phyloP scores from a whole-genome alignment of 2,888 invertebrate species.

The Acanthoscelides obtectus region DNA sequence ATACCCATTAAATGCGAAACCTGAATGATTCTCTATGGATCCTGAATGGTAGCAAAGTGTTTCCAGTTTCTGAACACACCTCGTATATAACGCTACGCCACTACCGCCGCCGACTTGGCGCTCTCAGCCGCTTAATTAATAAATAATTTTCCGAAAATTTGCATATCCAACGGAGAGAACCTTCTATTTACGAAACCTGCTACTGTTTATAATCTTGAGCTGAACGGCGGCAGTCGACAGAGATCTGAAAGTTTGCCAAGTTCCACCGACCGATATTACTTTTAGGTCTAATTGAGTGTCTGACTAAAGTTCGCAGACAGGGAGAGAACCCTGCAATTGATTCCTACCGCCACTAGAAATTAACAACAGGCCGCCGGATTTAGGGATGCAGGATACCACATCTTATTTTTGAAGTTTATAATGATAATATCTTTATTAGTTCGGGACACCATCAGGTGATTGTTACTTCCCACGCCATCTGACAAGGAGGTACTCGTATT shows the following conservation, averaged over 20 bases:
- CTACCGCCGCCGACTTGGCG: neutral
- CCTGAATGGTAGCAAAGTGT: too few species aligned
- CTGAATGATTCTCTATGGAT: too few species aligned
- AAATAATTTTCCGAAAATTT: neutral
- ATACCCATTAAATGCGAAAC: too few species aligned
- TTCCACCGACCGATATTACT: slow-evolving; percentile 3
- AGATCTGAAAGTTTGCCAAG: neutral
- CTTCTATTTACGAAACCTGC: neutral
- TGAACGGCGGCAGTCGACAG: neutral
- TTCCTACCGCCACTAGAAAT: neutral
- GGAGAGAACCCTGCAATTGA: neutral
- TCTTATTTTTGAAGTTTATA: too few species aligned
- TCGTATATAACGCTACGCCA: too few species aligned
- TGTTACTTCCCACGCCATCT: too few species aligned
- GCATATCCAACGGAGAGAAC: neutral
- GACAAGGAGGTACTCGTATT: too few species aligned
- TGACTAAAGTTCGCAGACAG: neutral
- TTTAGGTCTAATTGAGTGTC: slow-evolving; percentile 4
- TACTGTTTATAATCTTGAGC: slow-evolving; percentile 3
- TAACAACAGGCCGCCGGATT: too few species aligned
- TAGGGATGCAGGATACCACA: too few species aligned
- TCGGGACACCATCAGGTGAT: too few species aligned
- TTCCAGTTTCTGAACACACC: too few species aligned
- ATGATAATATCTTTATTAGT: too few species aligned
- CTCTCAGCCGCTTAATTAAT: neutral